Base-by-base conservation (phyloP, 30 jellyfish, hydroid and myxozoan species). In the Cassiopea andromeda region DNA sequence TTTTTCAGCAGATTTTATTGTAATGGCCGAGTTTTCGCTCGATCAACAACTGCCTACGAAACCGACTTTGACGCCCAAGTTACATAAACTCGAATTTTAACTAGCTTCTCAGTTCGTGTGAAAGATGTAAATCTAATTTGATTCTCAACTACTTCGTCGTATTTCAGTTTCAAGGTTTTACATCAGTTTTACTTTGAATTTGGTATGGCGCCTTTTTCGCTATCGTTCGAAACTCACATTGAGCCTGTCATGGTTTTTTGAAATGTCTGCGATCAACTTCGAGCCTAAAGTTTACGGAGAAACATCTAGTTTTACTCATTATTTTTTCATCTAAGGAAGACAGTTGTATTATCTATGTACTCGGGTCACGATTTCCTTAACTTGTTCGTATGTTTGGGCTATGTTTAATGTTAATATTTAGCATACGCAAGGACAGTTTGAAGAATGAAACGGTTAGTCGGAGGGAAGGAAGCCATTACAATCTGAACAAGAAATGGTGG, bases 391-490 rank as follows among this genome's bases (percentile, higher is more conserved):
- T 2, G 19, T 61, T 61, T 61, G 19, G 4, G 73, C 2, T 14
- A 8, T 61, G 14, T 61, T 61, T 61, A 27, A 61, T 61, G 73
- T 61, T 17, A 1, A 2, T 61, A 4, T 6, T 19, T 19, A 9
- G 50, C 79, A 54, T 7, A 2, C 79, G 17, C 1, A 2, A 17
- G 43, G 19, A 70, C 49, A 18, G 15, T 19, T 43, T 15, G 18
- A 2, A 8, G 3, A 17, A 70, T 6, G 79, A 70, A 43, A 70
- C 79, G 57, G 79, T 43, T 43, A 54, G 19, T 70, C 79, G 79
- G 45, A 8, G 49, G 57, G 84, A 83, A 83, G 91, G 91, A 83
- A 83, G 91, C 91, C 91, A 83, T 83, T 83, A 58, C 91, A 69
- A 71, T 49, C 86, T 44, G 67, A 70, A 70, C 7, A 70, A 50